phyloP scores from a whole-genome alignment of 2,113 vertebrate species.

The Percina caprodes region DNA sequence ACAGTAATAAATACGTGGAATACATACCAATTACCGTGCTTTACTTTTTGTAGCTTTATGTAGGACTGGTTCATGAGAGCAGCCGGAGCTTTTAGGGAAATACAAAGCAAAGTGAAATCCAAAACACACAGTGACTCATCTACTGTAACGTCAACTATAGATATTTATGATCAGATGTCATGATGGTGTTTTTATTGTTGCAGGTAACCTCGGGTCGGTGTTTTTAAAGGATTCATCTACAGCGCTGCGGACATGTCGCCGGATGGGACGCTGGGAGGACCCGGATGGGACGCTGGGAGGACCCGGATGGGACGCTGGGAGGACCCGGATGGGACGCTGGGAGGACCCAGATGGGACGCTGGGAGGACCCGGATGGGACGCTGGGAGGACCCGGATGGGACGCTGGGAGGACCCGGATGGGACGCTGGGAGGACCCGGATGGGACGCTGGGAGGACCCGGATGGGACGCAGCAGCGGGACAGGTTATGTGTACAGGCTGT shows the following conservation, averaged over 20 bases:
- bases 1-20: too few species aligned
- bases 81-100: neutral
- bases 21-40: too few species aligned
- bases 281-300: neutral
- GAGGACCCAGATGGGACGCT: conserved; percentile 35
- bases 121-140: neutral
- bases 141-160: neutral
- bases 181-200: conserved; percentile 19
- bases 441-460: conserved; percentile 6
- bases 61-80: too few species aligned
- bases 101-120: neutral
- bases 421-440: conserved; percentile 39
- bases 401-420: too few species aligned
- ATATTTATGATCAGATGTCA: neutral
- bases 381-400: too few species aligned
- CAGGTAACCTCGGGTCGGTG: conserved; percentile 29
- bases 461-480: conserved; percentile 39
- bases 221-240: conserved; percentile 29
- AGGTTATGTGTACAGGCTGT: conserved; percentile 72
- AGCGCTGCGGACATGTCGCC: conserved; percentile 27
- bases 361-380: conserved; percentile 49
- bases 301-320: too few species aligned
- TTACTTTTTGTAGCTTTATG: too few species aligned
- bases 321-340: neutral
- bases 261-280: conserved; percentile 37